Percentiles rank a stretch among this genome's conserved stretches.
Evolutionary conservation across 2,113 vertebrate genomes (phyloP).

Genomic region (Campylorhamphus procurvoides): DNA sequence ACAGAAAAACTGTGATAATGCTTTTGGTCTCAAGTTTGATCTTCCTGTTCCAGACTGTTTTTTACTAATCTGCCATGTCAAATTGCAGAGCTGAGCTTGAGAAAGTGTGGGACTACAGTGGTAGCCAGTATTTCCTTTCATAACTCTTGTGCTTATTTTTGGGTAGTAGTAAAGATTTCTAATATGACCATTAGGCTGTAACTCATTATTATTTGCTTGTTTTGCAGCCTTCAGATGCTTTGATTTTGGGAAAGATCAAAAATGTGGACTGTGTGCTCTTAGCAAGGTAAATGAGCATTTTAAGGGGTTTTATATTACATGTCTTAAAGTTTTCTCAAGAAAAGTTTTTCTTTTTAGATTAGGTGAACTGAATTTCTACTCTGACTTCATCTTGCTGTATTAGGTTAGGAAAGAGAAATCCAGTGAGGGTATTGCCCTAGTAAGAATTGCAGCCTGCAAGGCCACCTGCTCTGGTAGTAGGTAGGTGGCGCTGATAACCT

Average conservation of each 20-base stretch:
- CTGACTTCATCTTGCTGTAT: neutral
- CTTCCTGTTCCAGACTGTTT: neutral
- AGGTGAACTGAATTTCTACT: neutral
- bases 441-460: neutral
- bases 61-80: neutral
- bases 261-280: slow-evolving; percentile 94
- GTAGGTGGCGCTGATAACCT: neutral
- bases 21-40: neutral
- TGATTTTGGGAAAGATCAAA: slow-evolving; percentile 95
- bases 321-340: neutral
- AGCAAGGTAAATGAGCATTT: slow-evolving; percentile 81
- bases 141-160: neutral
- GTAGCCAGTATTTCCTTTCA: neutral
- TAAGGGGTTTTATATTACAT: neutral
- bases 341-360: neutral
- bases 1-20: neutral
- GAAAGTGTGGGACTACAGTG: neutral
- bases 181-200: neutral
- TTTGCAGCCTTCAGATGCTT: slow-evolving; percentile 90
- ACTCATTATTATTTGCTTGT: slow-evolving; percentile 3
- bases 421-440: neutral
- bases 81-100: neutral
- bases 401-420: neutral
- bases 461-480: neutral
- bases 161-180: neutral